Evolutionary conservation across 1,140 invertebrate genomes (phyloP).

Genomic region (Calycopis cecrops): DNA sequence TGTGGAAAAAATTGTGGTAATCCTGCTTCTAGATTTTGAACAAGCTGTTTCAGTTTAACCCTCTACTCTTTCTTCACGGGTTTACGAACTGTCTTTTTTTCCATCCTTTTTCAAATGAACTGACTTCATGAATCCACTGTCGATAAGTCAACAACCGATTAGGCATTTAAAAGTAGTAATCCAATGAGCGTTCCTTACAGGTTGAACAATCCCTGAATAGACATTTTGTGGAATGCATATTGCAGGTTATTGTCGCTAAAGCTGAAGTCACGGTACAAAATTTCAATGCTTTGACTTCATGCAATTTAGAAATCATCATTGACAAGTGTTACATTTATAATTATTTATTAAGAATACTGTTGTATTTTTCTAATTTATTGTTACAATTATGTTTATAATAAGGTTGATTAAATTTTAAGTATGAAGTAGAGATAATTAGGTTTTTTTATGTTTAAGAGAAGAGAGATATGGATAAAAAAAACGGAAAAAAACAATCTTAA

Average conservation of each 20-base stretch:
- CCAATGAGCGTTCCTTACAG: slow-evolving; percentile 14
- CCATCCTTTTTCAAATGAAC: slow-evolving; percentile 23
- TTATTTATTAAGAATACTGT: too few species aligned
- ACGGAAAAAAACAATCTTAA: too few species aligned
- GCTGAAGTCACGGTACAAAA: slow-evolving; percentile 17
- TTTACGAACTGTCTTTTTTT: slow-evolving; percentile 21
- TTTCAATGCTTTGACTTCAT: slow-evolving; percentile 20
- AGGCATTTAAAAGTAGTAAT: slow-evolving; percentile 16
- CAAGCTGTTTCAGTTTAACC: slow-evolving; percentile 23
- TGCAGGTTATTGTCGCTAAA: slow-evolving; percentile 19
- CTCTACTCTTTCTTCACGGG: slow-evolving; percentile 22
- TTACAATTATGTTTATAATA: too few species aligned
- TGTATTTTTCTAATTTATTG: too few species aligned
- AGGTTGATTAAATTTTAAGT: too few species aligned
- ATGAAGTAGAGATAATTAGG: too few species aligned
- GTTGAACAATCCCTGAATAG: slow-evolving; percentile 21
- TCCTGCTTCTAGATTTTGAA: slow-evolving; percentile 21
- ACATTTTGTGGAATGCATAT: slow-evolving; percentile 23
- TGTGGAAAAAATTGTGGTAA: slow-evolving; percentile 24
- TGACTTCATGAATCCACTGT: slow-evolving; percentile 23
- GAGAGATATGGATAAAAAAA: too few species aligned
- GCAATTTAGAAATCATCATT: slow-evolving; percentile 21
- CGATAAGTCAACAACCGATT: slow-evolving; percentile 17
- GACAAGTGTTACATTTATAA: slow-evolving; percentile 19
- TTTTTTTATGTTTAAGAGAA: too few species aligned